A percentile compares a stretch with the other conserved stretches of the same genome.
phyloP scores from a whole-genome alignment of 2,888 invertebrate genomes.

The Aspidiotus destructor region DNA sequence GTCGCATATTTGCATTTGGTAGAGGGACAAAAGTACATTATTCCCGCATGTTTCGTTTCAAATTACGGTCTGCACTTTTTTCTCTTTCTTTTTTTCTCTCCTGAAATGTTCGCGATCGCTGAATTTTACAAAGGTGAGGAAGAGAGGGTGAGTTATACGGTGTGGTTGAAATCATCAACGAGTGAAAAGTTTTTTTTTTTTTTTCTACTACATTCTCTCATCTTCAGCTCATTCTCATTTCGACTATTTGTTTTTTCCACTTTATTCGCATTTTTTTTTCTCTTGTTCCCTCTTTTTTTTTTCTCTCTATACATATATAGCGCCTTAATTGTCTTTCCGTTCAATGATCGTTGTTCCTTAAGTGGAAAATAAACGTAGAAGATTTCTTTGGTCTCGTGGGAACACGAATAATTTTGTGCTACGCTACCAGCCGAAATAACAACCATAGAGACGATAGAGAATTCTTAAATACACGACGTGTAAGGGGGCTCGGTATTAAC shows the following conservation, averaged over 20 bases:
- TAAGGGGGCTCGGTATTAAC: no score
- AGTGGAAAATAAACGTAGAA: conserved; percentile 28
- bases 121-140: conserved; percentile 21
- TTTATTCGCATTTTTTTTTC: conserved; percentile 19
- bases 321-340: conserved; percentile 30
- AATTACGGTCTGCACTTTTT: conserved; percentile 25
- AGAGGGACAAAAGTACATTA: conserved; percentile 29
- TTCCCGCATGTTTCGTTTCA: conserved; percentile 32
- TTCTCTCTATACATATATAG: not conserved
- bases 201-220: not conserved
- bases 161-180: conserved; percentile 28
- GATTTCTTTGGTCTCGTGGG: conserved; percentile 20
- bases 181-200: conserved; percentile 19
- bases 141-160: conserved; percentile 8
- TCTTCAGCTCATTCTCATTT: conserved; percentile 11
- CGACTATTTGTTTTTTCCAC: conserved; percentile 25
- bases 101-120: conserved; percentile 22
- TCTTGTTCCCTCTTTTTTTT: not conserved
- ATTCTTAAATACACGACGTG: no score
- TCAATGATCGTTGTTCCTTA: conserved; percentile 31
- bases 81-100: conserved; percentile 4
- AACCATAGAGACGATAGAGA: not conserved
- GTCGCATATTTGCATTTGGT: conserved; percentile 31
- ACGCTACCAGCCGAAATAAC: conserved; percentile 11
- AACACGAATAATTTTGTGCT: conserved; percentile 25